Percentiles rank a stretch among this genome's conserved stretches.
Conservation (phyloP, 2,888 invertebrate genomes). For the Scaptomyza caliginosa region DNA sequence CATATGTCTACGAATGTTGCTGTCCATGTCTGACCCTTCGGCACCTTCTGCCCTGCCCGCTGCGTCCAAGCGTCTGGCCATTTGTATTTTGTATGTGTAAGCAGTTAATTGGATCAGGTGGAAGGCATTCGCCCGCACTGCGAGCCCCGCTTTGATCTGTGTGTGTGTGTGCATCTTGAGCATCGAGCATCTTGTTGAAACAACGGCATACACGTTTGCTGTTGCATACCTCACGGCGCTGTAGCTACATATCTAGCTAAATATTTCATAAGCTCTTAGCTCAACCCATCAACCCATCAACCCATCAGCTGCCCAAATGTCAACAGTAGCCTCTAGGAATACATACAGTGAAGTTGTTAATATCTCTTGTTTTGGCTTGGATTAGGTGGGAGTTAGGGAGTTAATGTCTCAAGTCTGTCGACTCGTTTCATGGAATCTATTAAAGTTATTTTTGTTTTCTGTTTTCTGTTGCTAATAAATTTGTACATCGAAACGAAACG, state of each 20-base stretch:
- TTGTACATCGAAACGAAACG: conserved; percentile 14
- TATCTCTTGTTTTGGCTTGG: conserved; percentile 1
- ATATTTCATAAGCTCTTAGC: conserved; percentile 66
- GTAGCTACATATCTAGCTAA: conserved; percentile 49
- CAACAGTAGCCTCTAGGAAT: conserved; percentile 48
- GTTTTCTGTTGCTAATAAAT: conserved; percentile 62
- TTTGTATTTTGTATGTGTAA: conserved; percentile 76
- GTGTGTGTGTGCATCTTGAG: conserved; percentile 23
- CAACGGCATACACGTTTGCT: conserved; percentile 44
- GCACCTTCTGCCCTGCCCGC: background rate
- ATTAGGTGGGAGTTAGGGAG: background rate
- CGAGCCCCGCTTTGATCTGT: background rate
- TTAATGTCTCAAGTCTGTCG: conserved; percentile 38
- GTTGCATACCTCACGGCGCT: conserved; percentile 72
- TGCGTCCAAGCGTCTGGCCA: conserved; percentile 56
- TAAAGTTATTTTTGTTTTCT: conserved; percentile 45
- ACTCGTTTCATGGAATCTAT: conserved; percentile 66
- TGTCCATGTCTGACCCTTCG: conserved; percentile 28
- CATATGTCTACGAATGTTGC: conserved; percentile 56
- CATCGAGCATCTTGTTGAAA: conserved; percentile 11
- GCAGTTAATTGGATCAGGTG: conserved; percentile 79
- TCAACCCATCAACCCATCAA: too few species aligned
- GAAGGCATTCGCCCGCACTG: conserved; percentile 17
- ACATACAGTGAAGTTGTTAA: conserved; percentile 10
- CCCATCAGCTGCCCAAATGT: conserved; percentile 58